Evolutionary conservation across 2,113 vertebrate species (phyloP), one percentile per base, ranked within the genome.

Genomic region (Lagopus muta): DNA sequence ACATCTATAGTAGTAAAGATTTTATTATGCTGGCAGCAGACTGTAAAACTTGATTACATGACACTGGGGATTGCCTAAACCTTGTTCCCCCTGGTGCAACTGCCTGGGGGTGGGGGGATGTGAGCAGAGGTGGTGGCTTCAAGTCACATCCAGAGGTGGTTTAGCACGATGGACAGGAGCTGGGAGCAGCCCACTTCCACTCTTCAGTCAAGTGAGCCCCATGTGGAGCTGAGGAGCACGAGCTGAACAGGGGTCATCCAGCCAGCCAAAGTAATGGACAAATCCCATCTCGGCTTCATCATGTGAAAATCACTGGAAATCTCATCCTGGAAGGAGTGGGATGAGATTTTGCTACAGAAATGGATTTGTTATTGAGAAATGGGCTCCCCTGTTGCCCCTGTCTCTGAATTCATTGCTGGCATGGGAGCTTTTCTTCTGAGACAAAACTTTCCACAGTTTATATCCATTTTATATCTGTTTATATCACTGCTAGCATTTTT

Each of bases 1-100:
- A 93, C 86, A 95, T 91, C 76, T 95, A 94, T 88, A 86, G 84
- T 92, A 94, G 92, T 94, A 93, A 94, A 94, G 91, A 77, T 83
- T 95, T 92, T 94, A 95, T 93, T 95, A 88, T 82, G 65, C 72
- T 92, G 78, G 81, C 88, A 89, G 62, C 0, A 2, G 92, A 92
- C 85, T 90, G 57, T 95, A 93, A 97, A 96, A 94, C 91, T 84
- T 66, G 72, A 91, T 92, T 95, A 94, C 83, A 79, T 76, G 88
- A 52, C 81, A 72, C 72, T 2, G 2, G 42, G 79, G 84, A 94
- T 92, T 97, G 94, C 81, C 88, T 94, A 91, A 94, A 74, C 54
- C 48, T 92, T 7, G 0, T 78, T 93, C 75, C 75, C 78, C 78
- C 36, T 89, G 86, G 92, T 82, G 67, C 66, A 94, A 94, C 52